phyloP scores from a whole-genome alignment of 2,797 vertebrate species.

The Moxostoma hubbsi region DNA sequence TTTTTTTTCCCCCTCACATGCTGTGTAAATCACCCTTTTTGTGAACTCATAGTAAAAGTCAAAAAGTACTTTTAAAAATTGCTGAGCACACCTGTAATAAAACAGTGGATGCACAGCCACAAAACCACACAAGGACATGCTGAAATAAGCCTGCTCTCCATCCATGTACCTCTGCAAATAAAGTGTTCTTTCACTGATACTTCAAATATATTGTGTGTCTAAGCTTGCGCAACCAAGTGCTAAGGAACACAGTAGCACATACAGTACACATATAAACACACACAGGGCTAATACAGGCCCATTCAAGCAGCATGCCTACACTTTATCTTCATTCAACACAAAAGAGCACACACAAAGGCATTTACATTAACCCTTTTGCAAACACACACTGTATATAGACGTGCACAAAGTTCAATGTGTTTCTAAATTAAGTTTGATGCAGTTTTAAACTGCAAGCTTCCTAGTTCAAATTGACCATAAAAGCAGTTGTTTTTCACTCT shows the following conservation, averaged over 20 bases:
- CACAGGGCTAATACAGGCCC: neutral
- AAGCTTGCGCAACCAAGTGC: neutral
- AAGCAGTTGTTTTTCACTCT: slow-evolving; percentile 17
- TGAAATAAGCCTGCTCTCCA: neutral
- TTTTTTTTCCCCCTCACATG: neutral
- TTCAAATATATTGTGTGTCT: neutral
- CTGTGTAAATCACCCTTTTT: neutral
- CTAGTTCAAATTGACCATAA: slow-evolving; percentile 29
- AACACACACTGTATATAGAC: slow-evolving; percentile 17
- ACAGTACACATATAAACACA: neutral
- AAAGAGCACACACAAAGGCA: slow-evolving; percentile 10
- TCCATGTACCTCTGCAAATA: neutral
- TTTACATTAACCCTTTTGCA: slow-evolving; percentile 12
- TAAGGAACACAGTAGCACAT: neutral
- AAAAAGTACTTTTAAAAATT: neutral
- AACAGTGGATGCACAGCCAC: neutral
- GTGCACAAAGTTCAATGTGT: neutral
- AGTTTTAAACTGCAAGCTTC: slow-evolving; percentile 20
- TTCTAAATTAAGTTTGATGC: slow-evolving; percentile 23
- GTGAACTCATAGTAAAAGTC: neutral
- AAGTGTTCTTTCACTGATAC: too few relatives aligned
- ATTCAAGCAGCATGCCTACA: neutral
- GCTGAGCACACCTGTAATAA: slow-evolving; percentile 3
- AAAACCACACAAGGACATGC: slow-evolving; percentile 7
- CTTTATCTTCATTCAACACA: slow-evolving; percentile 36